Percentiles rank a stretch among this genome's conserved stretches.
These are phyloP conservation scores for Egretta garzetta DNA, from an alignment of 2,113 vertebrate species.

Conservation along the genomic window DNA sequence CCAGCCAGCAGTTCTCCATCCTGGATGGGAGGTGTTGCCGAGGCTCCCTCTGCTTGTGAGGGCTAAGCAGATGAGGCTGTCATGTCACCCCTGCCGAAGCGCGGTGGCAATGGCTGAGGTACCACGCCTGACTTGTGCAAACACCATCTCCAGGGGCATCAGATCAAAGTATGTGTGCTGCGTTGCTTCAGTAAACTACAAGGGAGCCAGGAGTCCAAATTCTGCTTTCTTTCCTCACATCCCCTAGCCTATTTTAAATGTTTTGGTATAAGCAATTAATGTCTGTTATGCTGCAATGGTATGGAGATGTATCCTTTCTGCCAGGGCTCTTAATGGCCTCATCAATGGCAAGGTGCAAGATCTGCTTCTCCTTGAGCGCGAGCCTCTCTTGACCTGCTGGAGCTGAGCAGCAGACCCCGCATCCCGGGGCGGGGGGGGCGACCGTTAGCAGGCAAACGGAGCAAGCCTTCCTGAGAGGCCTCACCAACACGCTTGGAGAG, in stretches of 20 bases:
- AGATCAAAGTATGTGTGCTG: background rate
- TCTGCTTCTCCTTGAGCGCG: background rate
- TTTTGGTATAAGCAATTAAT: background rate
- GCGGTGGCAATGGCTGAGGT: background rate
- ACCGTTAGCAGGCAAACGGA: background rate
- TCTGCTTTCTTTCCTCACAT: background rate
- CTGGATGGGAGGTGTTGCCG: background rate
- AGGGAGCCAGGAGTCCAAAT: background rate
- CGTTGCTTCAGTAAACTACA: background rate
- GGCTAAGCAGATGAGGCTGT: background rate
- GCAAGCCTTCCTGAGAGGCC: background rate
- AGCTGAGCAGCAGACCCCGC: background rate
- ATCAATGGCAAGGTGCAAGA: background rate
- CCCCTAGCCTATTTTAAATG: too few species aligned
- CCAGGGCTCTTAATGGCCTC: background rate
- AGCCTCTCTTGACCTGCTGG: background rate
- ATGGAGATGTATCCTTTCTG: too few species aligned
- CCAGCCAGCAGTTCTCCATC: background rate
- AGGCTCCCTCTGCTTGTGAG: rapidly evolving
- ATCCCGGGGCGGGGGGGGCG: background rate
- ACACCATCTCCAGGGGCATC: background rate
- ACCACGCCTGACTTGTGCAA: background rate
- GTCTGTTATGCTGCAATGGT: background rate
- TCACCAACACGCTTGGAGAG: background rate
- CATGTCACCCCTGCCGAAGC: background rate